These are phyloP conservation scores for Imbricaverruca yamaguchii DNA, from an alignment of 2,888 invertebrate species.

Conservation along the genomic window DNA sequence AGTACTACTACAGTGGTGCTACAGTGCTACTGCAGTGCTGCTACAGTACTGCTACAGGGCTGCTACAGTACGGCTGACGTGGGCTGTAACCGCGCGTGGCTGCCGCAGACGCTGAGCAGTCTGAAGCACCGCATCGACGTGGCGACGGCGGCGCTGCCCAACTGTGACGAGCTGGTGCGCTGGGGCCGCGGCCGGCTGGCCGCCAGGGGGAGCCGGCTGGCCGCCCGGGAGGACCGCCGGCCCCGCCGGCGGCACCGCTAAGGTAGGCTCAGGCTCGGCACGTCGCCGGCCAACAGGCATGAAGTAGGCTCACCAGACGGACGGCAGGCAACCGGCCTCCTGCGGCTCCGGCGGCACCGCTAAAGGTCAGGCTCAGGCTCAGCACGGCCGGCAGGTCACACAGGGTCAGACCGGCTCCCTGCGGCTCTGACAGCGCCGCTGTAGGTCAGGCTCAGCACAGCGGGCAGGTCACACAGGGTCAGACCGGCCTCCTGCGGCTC, in stretches of 20 bases:
- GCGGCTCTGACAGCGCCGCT: not conserved
- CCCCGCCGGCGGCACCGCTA: too few relatives aligned
- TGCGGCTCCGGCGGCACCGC: not conserved
- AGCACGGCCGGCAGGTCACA: not conserved
- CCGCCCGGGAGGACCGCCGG: too few relatives aligned
- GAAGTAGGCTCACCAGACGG: too few relatives aligned
- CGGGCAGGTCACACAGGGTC: not conserved
- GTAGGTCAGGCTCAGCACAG: not conserved
- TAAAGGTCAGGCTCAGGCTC: not conserved
- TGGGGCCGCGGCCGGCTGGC: slow-evolving; percentile 71
- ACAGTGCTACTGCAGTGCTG: too few relatives aligned
- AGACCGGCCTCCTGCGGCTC: not conserved
- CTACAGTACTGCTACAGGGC: too few relatives aligned
- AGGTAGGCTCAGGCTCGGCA: too few relatives aligned
- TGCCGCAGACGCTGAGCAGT: slow-evolving; percentile 71
- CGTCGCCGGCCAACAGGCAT: not conserved
- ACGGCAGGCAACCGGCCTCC: not conserved
- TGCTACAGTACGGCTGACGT: too few relatives aligned
- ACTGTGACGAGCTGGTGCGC: slow-evolving; percentile 78
- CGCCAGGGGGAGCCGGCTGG: too few relatives aligned
- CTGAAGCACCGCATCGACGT: slow-evolving; percentile 91
- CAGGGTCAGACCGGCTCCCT: not conserved
- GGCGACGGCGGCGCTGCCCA: slow-evolving; percentile 85
- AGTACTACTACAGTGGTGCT: too few relatives aligned
- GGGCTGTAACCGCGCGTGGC: slow-evolving; percentile 39